Percentiles rank a stretch among this genome's conserved stretches.
phyloP scores from a whole-genome alignment of 2,113 vertebrate species.

The Microtus montanus region DNA sequence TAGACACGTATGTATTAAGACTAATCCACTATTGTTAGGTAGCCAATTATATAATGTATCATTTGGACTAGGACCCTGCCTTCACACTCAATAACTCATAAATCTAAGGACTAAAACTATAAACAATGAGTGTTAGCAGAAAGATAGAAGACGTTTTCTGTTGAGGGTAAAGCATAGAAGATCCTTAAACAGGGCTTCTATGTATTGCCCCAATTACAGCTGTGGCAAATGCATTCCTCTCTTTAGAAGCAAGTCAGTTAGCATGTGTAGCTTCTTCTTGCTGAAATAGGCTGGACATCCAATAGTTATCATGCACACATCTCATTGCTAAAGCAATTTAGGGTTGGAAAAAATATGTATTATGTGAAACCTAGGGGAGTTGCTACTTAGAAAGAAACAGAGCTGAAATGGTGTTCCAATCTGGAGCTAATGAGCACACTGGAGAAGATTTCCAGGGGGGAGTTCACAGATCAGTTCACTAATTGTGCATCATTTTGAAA shows the following conservation, averaged over 20 bases:
- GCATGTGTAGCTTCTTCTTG: neutral
- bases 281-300: neutral
- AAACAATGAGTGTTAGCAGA: neutral
- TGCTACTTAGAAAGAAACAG: neutral
- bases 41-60: neutral
- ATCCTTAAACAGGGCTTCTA: neutral
- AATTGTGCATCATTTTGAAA: slow-evolving; percentile 58
- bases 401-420: neutral
- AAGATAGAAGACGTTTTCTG: neutral
- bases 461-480: slow-evolving; percentile 49
- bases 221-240: neutral
- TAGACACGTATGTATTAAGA: neutral
- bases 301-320: neutral
- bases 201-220: neutral
- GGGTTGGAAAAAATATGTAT: neutral
- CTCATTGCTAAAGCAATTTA: slow-evolving; percentile 15
- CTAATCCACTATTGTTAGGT: neutral
- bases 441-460: neutral
- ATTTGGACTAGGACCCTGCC: neutral
- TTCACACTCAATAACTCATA: neutral
- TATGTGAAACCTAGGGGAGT: neutral
- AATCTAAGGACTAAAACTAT: neutral
- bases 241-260: slow-evolving; percentile 42
- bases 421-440: slow-evolving; percentile 55
- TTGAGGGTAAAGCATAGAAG: neutral